These are phyloP conservation scores for Pipistrellus nathusii DNA, from an alignment of 2,797 vertebrate species.

Conservation along the genomic window DNA sequence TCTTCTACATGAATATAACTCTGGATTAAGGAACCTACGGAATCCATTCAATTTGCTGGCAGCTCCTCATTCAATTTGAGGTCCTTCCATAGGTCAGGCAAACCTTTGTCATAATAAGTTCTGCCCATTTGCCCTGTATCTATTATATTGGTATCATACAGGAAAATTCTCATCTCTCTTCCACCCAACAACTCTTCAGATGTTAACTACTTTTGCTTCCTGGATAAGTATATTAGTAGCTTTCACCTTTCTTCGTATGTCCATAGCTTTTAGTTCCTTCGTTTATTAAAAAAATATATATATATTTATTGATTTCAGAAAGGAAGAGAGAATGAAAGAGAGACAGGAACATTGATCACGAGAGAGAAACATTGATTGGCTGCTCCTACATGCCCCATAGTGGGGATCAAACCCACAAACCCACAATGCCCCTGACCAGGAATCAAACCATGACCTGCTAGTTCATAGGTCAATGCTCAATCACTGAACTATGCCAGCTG, in stretches of 20 bases:
- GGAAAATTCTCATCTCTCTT: constrained; percentile 41
- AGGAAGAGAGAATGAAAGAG: no score
- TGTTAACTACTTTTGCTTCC: constrained; percentile 15
- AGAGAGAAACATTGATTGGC: no score
- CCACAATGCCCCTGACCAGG: no score
- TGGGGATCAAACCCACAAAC: no score
- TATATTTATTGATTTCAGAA: no score
- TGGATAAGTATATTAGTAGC: constrained; percentile 8
- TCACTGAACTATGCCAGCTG: no score
- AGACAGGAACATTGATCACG: no score
- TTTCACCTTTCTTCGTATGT: background rate
- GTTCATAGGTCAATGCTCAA: no score
- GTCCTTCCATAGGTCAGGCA: constrained; percentile 21
- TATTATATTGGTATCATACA: background rate
- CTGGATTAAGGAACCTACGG: background rate
- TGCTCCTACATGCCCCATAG: no score
- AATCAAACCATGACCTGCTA: no score
- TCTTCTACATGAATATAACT: background rate
- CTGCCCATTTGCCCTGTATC: background rate
- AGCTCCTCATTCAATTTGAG: background rate
- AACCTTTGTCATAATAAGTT: constrained; percentile 34
- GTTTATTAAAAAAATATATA: no score
- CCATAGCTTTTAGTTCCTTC: constrained; percentile 22
- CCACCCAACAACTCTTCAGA: constrained; percentile 32
- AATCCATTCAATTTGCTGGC: background rate